Percentiles rank a stretch among this genome's conserved stretches.
These are phyloP conservation scores for Synanthedon tipuliformis DNA, from an alignment of 2,888 invertebrate species.

Conservation along the genomic window DNA sequence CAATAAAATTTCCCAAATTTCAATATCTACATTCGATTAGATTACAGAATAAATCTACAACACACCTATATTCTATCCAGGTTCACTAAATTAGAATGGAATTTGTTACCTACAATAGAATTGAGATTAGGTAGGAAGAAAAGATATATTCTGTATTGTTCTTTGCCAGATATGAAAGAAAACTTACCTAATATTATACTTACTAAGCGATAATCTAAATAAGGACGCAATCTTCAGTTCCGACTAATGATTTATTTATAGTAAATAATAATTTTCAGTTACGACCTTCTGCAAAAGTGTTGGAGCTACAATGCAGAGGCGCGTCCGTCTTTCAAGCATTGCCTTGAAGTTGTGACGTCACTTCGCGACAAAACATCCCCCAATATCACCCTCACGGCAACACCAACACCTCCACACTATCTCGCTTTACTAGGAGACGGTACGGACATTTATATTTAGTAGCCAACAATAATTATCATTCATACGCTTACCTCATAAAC, in stretches of 20 bases:
- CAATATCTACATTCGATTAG: no score
- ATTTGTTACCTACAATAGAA: no score
- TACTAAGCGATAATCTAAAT: neutral
- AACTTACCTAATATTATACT: no score
- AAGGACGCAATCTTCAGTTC: neutral
- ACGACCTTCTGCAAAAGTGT: conserved; percentile 86
- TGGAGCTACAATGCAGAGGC: conserved; percentile 88
- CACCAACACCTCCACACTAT: conserved; percentile 47
- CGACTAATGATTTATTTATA: neutral
- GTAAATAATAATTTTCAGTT: conserved; percentile 64
- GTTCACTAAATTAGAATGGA: no score
- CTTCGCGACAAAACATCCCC: conserved; percentile 47
- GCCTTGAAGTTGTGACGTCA: conserved; percentile 73
- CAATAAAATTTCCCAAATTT: no score
- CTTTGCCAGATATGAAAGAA: no score
- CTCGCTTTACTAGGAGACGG: conserved; percentile 57
- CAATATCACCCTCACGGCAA: conserved; percentile 37
- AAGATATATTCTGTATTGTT: no score
- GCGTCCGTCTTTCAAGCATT: conserved; percentile 88
- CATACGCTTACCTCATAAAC: neutral
- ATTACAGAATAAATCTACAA: no score
- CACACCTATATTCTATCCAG: no score
- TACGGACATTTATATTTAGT: conserved; percentile 13
- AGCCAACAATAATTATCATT: neutral
- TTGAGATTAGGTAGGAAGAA: no score